Evolutionary conservation across 2,797 vertebrate species (phyloP).

Genomic region (Melanotaenia trifasciata): DNA sequence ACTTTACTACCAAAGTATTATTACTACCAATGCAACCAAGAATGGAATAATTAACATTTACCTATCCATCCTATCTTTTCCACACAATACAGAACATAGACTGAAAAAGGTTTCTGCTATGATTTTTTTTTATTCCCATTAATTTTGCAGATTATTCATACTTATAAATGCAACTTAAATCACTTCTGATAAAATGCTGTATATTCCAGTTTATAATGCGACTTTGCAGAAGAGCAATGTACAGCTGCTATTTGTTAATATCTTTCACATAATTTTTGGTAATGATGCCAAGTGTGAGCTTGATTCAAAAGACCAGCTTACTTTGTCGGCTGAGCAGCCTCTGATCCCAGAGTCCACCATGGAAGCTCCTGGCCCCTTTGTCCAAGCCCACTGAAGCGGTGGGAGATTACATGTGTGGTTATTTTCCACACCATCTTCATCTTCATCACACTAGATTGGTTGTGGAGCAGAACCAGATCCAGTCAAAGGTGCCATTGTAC

Average conservation of each 20-base stretch:
- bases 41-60: constrained; percentile 66
- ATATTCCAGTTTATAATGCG: constrained; percentile 14
- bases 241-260: constrained; percentile 22
- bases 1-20: constrained; percentile 68
- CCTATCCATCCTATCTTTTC: constrained; percentile 23
- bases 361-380: constrained; percentile 51
- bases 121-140: neutral
- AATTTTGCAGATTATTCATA: constrained; percentile 1
- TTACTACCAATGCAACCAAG: constrained; percentile 67
- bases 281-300: constrained; percentile 33
- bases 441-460: constrained; percentile 47
- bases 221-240: constrained; percentile 3
- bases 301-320: constrained; percentile 60
- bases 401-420: constrained; percentile 68
- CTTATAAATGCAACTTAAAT: neutral
- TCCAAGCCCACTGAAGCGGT: constrained; percentile 58
- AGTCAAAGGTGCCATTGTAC: constrained; percentile 47
- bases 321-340: constrained; percentile 59
- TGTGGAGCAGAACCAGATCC: constrained; percentile 40
- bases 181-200: neutral
- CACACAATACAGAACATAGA: constrained; percentile 9
- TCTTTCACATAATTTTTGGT: constrained; percentile 35
- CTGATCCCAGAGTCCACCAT: constrained; percentile 59
- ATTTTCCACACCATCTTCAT: constrained; percentile 49
- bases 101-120: neutral